A percentile compares a stretch with the other conserved stretches of the same genome.
Conservation (phyloP, 2,113 vertebrate species). For the Muntiacus muntjak region DNA sequence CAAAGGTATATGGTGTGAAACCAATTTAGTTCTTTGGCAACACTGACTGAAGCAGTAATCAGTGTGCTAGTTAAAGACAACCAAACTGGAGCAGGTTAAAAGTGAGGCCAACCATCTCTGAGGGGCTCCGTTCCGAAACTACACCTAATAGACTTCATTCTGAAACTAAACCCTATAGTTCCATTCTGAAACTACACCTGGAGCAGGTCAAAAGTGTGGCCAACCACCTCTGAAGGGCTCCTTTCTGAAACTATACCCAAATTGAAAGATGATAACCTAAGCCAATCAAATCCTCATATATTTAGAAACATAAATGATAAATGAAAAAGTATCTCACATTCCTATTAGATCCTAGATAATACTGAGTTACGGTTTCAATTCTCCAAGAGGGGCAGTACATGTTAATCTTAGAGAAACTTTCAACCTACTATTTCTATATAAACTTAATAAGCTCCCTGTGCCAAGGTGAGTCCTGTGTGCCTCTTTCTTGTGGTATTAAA, state of each 20-base stretch:
- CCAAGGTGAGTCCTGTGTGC: not conserved
- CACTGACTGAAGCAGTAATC: not conserved
- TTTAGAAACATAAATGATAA: not conserved
- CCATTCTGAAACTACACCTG: not conserved
- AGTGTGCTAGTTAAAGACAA: not conserved
- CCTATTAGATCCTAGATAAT: not conserved
- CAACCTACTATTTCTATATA: not conserved
- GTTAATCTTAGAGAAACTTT: not conserved
- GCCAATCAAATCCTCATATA: not conserved
- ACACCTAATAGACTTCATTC: not conserved
- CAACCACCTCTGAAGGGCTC: not conserved
- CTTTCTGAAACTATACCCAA: not conserved
- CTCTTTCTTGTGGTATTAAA: slow-evolving; percentile 2
- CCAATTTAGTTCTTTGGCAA: not conserved
- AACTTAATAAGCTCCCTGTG: not conserved
- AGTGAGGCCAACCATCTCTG: not conserved
- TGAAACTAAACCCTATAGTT: not conserved
- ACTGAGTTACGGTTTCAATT: not conserved
- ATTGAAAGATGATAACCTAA: not conserved
- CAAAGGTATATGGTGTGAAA: not conserved
- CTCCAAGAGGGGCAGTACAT: not conserved
- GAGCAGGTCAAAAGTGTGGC: not conserved
- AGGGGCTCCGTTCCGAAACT: not conserved
- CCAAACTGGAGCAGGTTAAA: not conserved
- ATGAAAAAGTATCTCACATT: not conserved